Evolutionary conservation across 2,113 vertebrate genomes (phyloP).

Genomic region (Arvicanthis niloticus): DNA sequence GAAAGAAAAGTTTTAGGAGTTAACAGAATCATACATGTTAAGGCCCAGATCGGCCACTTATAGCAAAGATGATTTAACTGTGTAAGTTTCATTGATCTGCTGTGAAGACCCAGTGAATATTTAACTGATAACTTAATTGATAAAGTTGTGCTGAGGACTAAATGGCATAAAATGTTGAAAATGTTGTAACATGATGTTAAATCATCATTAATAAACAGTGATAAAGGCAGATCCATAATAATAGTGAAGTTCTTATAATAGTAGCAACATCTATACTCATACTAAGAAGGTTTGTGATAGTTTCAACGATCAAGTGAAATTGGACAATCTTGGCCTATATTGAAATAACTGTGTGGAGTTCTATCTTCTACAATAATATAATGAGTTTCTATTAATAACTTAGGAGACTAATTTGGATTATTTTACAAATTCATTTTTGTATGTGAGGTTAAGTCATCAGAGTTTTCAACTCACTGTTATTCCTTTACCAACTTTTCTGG

Average conservation of each 20-base stretch:
- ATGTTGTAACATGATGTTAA: background rate
- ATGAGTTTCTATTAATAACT: background rate
- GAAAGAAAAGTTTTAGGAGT: background rate
- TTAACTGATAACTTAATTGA: background rate
- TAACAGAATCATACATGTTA: background rate
- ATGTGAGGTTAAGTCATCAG: background rate
- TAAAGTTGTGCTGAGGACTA: background rate
- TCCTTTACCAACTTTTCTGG: background rate
- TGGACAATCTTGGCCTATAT: background rate
- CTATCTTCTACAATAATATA: background rate
- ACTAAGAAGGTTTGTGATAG: background rate
- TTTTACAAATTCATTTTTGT: constrained; percentile 5
- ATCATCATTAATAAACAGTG: background rate
- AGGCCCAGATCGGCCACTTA: background rate
- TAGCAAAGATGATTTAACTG: background rate
- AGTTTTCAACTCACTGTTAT: background rate
- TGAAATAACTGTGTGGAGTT: background rate
- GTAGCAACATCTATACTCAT: background rate
- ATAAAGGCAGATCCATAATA: background rate
- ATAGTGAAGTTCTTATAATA: background rate
- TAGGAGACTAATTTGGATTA: background rate
- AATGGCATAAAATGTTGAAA: background rate
- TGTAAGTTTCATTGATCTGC: background rate
- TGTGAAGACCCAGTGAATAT: background rate
- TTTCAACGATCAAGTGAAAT: background rate